phyloP scores from a whole-genome alignment of 2,797 vertebrate species.

The Syncerus caffer region DNA sequence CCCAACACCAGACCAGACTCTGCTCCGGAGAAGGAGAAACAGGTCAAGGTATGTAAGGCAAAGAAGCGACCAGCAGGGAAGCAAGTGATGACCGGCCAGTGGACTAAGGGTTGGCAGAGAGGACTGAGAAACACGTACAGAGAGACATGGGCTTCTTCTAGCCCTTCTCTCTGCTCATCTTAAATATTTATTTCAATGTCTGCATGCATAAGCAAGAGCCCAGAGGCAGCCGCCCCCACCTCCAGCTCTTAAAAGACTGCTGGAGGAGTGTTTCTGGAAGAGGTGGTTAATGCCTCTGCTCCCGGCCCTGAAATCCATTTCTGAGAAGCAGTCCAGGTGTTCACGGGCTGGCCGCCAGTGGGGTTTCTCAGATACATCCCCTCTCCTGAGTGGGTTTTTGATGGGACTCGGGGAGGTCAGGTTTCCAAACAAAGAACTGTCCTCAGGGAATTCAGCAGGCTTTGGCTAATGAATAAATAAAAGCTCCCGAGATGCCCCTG shows the following conservation, averaged over 20 bases:
- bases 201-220: constrained; percentile 42
- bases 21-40: not conserved
- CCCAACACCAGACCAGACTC: not conserved
- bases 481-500: not conserved
- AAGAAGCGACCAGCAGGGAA: not conserved
- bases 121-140: not conserved
- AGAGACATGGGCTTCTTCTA: not conserved
- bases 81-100: not conserved
- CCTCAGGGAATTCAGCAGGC: not conserved
- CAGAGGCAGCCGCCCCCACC: not conserved
- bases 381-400: not conserved
- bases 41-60: not conserved
- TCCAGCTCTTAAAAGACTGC: constrained; percentile 54
- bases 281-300: constrained; percentile 43
- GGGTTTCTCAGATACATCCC: not conserved
- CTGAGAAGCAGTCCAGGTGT: constrained; percentile 15
- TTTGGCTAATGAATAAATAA: not conserved
- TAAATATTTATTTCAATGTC: constrained; percentile 50
- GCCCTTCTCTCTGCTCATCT: not conserved
- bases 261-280: constrained; percentile 60
- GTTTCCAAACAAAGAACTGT: not conserved
- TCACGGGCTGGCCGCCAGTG: not conserved
- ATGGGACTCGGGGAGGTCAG: not conserved
- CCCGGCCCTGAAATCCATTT: constrained; percentile 35
- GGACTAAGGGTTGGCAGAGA: not conserved